Base-by-base conservation (phyloP, 2,888 invertebrate genomes). In the Watsonalla binaria region DNA sequence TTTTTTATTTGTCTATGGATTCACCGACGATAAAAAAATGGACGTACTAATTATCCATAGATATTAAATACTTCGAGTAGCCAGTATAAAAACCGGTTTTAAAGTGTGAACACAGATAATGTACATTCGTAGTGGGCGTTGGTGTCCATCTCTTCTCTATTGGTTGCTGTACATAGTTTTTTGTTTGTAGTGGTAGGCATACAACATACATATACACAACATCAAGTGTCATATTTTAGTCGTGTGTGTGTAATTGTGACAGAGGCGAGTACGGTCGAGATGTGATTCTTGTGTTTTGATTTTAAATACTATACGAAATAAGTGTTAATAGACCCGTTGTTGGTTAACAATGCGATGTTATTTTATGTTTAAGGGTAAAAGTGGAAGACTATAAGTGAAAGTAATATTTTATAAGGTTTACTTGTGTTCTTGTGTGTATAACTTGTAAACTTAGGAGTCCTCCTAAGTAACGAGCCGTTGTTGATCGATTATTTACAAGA, bases 211-310 rank as follows among this genome's bases (percentile, higher is more conserved):
- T 9, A 37, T 37, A 37, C 24, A 24, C 24, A 24, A 24, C 24
- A 24, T 37, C 6, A 37, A 37, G 9, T 37, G 37, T 37, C 37
- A 6, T 9, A 37, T 37, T 9, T 9, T 37, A 37, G 37, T 37
- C 6, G 6, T 37, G 8, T 11, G 42, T 8, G 8, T 55, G 58
- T 55, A 53, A 51, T 53, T 58, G 53, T 66, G 69, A 72, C 71
- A 73, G 68, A 74, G 72, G 67, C 70, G 68, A 72, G 68, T 67
- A 66, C 68, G 74, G 76, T 72, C 70, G 78, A 72, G 74, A 76
- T 80, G 76, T 74, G 74, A 77, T 73, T 78, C 74, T 74, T 78
- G 76, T 84, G 82, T 86, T 86, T 82, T 85, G 81, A 78, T 77
- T 72, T 76, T 70, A 70, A 72, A 63, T 60, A 53, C 51, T 46